These are phyloP conservation scores for Enteromius trimaculatus DNA, from an alignment of 2,797 vertebrate species.

Conservation along the genomic window DNA sequence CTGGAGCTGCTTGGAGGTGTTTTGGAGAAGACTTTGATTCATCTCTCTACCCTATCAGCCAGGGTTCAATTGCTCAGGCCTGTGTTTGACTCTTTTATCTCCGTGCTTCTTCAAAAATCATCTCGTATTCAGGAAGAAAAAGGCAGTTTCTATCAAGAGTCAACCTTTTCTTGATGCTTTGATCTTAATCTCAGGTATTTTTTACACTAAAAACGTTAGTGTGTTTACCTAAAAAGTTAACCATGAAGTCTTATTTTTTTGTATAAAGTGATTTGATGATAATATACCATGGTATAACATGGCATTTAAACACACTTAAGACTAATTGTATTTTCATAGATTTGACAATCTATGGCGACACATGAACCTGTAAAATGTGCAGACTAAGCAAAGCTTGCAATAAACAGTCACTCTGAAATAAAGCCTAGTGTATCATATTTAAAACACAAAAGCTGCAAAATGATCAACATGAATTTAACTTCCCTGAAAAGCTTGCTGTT, in stretches of 20 bases:
- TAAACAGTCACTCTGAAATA: background rate
- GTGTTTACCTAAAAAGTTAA: background rate
- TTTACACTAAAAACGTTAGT: background rate
- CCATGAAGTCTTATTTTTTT: background rate
- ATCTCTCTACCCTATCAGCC: conserved; percentile 5
- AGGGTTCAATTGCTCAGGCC: conserved; percentile 8
- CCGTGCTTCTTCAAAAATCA: conserved; percentile 5
- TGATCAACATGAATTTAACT: background rate
- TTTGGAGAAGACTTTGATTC: conserved; percentile 43
- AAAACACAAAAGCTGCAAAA: background rate
- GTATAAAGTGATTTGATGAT: background rate
- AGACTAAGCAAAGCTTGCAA: background rate
- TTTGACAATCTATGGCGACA: background rate
- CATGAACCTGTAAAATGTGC: background rate
- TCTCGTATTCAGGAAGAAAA: background rate
- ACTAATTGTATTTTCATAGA: no score
- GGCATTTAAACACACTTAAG: background rate
- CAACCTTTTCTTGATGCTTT: background rate
- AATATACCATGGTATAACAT: background rate
- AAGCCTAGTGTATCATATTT: background rate
- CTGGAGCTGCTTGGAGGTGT: conserved; percentile 42
- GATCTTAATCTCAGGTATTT: background rate
- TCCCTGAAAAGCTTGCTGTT: background rate
- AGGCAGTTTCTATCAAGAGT: background rate
- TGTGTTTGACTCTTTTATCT: conserved; percentile 38